These are phyloP conservation scores for Orthosia gracilis DNA, from an alignment of 2,888 invertebrate species.

Conservation along the genomic window DNA sequence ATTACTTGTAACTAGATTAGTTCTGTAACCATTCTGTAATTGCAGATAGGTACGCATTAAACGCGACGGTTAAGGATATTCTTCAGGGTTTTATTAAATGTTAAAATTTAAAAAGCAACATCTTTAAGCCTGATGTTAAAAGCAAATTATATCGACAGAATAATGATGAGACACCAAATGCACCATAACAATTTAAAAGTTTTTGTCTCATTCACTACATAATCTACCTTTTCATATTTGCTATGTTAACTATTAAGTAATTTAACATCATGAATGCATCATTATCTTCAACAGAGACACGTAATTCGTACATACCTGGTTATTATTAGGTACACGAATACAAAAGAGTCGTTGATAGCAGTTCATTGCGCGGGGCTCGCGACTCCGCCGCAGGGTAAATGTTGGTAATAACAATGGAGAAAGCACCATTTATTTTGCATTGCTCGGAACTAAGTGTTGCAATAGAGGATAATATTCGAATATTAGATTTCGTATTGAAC, in stretches of 20 bases:
- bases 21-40: slow-evolving; percentile 33
- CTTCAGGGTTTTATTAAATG: neutral
- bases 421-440: slow-evolving; percentile 68
- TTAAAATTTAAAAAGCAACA: neutral
- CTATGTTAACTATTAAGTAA: slow-evolving; percentile 40
- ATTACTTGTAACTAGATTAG: slow-evolving; percentile 49
- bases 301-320: slow-evolving; percentile 56
- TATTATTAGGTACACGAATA: slow-evolving; percentile 60
- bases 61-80: slow-evolving; percentile 1
- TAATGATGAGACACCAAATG: neutral
- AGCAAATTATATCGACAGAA: neutral
- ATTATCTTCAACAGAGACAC: slow-evolving; percentile 53
- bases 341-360: slow-evolving; percentile 67
- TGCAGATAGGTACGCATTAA: slow-evolving; percentile 11
- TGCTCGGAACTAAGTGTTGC: slow-evolving; percentile 61
- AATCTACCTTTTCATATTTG: slow-evolving; percentile 3
- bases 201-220: slow-evolving; percentile 9
- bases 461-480: slow-evolving; percentile 59
- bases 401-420: slow-evolving; percentile 66
- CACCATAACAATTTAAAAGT: neutral
- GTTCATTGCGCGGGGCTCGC: slow-evolving; percentile 57
- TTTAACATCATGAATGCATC: slow-evolving; percentile 46
- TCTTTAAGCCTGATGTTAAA: neutral
- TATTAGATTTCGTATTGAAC: slow-evolving; percentile 53
- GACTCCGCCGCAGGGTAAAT: slow-evolving; percentile 62